These are phyloP conservation scores for Drosophila anomelani DNA, from an alignment of 2,888 invertebrate species.

Conservation along the genomic window DNA sequence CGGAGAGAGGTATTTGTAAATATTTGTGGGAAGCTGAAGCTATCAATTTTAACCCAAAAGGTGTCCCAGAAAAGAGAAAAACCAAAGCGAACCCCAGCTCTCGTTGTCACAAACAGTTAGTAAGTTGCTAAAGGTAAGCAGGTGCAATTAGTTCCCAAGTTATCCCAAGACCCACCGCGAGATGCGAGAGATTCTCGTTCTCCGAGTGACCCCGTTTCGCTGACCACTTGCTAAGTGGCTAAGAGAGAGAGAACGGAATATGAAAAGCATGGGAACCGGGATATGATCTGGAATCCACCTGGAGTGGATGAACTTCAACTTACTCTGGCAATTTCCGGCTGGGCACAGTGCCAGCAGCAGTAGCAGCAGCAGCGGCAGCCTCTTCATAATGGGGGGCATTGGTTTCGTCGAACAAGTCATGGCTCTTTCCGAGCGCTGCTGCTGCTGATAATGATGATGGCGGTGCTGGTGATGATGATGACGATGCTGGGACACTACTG, in stretches of 20 bases:
- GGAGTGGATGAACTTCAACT: conserved; percentile 47
- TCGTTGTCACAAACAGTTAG: conserved; percentile 9
- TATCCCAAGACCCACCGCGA: not conserved
- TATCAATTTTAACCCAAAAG: not conserved
- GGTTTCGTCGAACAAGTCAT: conserved; percentile 50
- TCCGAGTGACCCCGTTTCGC: conserved; percentile 22
- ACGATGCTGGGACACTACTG: conserved; percentile 15
- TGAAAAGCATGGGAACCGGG: conserved; percentile 14
- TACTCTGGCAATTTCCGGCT: conserved; percentile 70
- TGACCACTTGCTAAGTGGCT: conserved; percentile 22
- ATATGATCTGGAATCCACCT: conserved; percentile 4
- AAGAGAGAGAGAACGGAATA: not conserved
- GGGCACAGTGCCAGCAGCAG: conserved; percentile 56
- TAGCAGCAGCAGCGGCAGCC: conserved; percentile 30
- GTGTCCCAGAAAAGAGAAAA: not conserved
- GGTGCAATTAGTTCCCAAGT: not conserved
- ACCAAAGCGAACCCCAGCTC: not conserved
- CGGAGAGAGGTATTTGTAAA: not conserved
- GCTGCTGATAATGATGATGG: not conserved
- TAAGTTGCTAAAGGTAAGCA: conserved; percentile 4
- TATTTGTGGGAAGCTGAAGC: not conserved
- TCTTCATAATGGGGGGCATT: conserved; percentile 45
- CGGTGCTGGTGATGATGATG: not conserved
- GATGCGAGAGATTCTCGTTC: conserved; percentile 1
- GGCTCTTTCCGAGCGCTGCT: conserved; percentile 40